Evolutionary conservation across 2,888 invertebrate species (phyloP).

Genomic region (Cephalotes varians): DNA sequence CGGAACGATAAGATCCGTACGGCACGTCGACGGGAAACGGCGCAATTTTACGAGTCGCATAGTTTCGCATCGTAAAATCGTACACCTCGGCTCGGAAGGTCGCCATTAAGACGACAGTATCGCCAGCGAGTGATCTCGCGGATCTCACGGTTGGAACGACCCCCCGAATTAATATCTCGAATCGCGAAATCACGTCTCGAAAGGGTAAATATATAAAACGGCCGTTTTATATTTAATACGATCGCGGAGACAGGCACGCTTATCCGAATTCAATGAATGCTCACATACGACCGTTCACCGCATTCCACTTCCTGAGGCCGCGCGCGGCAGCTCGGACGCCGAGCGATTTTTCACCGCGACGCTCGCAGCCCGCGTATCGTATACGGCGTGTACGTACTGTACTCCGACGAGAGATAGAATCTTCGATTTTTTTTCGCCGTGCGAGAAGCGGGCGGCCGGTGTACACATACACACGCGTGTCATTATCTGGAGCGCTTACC

Average conservation of each 20-base stretch:
- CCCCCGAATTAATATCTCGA: background rate
- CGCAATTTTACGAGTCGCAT: constrained; percentile 45
- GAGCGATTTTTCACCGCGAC: constrained; percentile 38
- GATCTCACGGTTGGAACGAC: background rate
- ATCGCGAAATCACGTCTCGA: background rate
- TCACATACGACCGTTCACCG: background rate
- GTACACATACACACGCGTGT: constrained; percentile 68
- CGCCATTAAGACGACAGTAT: constrained; percentile 21
- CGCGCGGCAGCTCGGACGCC: background rate
- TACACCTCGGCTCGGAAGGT: constrained; percentile 7
- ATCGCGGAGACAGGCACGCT: constrained; percentile 12
- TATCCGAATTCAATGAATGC: constrained; percentile 7
- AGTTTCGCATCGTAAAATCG: constrained; percentile 43
- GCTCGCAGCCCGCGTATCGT: constrained; percentile 9
- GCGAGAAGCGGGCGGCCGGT: constrained; percentile 22
- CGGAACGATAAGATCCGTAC: constrained; percentile 29
- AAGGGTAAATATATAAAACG: background rate
- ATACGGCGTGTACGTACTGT: background rate
- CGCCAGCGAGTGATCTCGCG: constrained; percentile 10
- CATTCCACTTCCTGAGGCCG: background rate
- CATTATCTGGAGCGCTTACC: constrained; percentile 77
- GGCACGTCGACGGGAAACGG: constrained; percentile 22
- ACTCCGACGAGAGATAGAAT: constrained; percentile 41
- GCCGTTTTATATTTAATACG: background rate
- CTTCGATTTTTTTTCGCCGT: constrained; percentile 2